These are phyloP conservation scores for Trochalopteron elliotii DNA, from an alignment of 2,113 vertebrate species.

Conservation along the genomic window DNA sequence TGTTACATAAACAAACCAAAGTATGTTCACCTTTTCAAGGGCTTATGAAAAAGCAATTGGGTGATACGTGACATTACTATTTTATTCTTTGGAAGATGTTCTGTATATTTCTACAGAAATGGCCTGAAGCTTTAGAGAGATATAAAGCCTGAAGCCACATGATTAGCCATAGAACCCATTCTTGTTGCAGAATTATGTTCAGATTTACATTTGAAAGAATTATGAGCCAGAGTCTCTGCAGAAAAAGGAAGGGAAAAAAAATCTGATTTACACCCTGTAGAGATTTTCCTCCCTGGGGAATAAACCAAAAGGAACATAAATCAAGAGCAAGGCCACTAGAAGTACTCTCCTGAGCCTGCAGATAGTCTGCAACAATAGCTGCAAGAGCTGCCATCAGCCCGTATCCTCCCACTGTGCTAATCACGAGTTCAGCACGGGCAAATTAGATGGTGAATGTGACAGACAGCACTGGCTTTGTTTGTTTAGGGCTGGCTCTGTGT, in stretches of 20 bases:
- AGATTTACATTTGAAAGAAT: conserved; percentile 60
- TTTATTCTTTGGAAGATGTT: conserved; percentile 34
- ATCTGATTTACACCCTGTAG: conserved; percentile 7
- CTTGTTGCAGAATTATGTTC: conserved; percentile 34
- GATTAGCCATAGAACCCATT: not conserved
- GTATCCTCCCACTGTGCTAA: not conserved
- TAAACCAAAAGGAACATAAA: conserved; percentile 18
- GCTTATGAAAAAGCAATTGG: conserved; percentile 12
- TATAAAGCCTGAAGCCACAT: not conserved
- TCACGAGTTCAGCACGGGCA: not conserved
- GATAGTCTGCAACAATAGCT: not conserved
- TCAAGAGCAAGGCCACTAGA: not conserved
- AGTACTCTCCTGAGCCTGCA: not conserved
- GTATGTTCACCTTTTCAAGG: conserved; percentile 4
- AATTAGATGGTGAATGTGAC: not conserved
- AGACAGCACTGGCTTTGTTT: not conserved
- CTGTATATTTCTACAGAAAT: conserved; percentile 16
- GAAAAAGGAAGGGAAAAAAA: not conserved
- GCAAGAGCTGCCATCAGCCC: not conserved
- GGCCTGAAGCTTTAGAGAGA: not conserved
- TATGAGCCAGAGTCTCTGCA: not conserved
- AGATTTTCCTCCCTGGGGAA: conserved; percentile 13
- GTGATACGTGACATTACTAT: not conserved
- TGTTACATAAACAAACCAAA: conserved; percentile 44
- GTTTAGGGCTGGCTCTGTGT: not conserved